Base-by-base conservation (phyloP, 2,797 vertebrate genomes). In the Epinephelus coioides region DNA sequence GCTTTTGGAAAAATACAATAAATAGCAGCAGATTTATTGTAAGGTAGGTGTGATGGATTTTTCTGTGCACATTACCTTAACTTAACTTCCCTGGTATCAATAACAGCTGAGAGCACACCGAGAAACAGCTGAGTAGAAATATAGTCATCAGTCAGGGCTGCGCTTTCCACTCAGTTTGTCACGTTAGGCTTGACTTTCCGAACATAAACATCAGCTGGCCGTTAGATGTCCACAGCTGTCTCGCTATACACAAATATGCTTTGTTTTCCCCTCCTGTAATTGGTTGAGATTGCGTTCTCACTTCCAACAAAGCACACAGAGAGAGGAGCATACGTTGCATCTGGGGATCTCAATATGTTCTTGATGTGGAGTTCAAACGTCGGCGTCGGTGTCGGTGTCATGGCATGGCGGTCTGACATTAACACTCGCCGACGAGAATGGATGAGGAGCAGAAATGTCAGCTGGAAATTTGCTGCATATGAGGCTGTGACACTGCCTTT, bases 401-500 rank as follows among this genome's bases (percentile, higher is more conserved):
- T 10, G 23, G 60, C 55, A 2, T 2, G 0, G 30, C 74, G 15
- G 19, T 43, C 56, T 12, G 81, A 62, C 77, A n/a, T 10, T 15
- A 65, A 54, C n/a, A 6, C 62, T 57, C 19, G 5, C 40, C 0
- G n/a, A n/a, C 51, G 59, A 53, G 76, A 78, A 68, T 18, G 72
- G 60, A 79, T 49, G 66, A 84, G 30, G 56, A 11, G 64, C 56
- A 25, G 72, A 70, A 43, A 65, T 67, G 80, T 59, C 83, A 66
- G 72, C 3, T 50, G 56, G 14, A 65, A 68, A 66, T 56, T 14
- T 13, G 14, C 78, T 0, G 69, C 60, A 19, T 59, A 53, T 6
- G 53, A n/a, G 68, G 69, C 70, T 55, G 67, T 43, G 82, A 83
- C 82, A 79, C 64, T 61, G 82, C 79, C 68, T 84, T 87, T 88